Base-by-base conservation (phyloP, 2,797 vertebrate genomes). In the Rhinella marina region DNA sequence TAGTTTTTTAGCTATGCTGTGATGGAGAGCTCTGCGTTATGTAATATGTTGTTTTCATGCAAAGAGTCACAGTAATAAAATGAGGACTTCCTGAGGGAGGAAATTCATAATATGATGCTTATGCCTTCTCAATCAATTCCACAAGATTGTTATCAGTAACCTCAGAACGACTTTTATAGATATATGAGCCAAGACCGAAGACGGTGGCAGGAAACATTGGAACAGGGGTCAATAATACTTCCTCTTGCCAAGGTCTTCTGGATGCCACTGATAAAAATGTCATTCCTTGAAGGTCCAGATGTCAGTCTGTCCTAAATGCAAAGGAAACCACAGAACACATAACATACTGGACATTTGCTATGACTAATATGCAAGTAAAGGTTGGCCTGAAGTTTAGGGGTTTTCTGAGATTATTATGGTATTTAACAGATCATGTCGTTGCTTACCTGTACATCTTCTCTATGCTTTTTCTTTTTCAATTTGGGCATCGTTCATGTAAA, bases 191-290 rank as follows among this genome's bases (percentile, higher is more conserved):
- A 25, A 25, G 41, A 50, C 75, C 54, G 75, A 50, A 56, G 64
- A n/a, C 29, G 9, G 52, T 14, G 68, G 17, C 50, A 84, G 82
- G 72, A 32, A 57, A 84, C 23, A 10, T 57, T 57, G 56, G 32
- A 23, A 25, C 19, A n/a, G 50, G 29, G 56, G 41, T 77, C 73
- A 85, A 81, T 86, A 86, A 81, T 68, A 7, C 29, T 72, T 72
- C 27, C 52, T 25, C 27, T 50, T 13, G 14, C 27, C 78, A 81
- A 86, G 85, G 85, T 72, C 85, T 72, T 29, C 8, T 72, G 54
- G 81, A 81, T 81, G 54, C 9, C 48, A 32, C 25, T 68, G 48
- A 80, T 80, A 72, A 50, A 81, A 56, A 72, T 61, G 57, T 7
- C 50, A 16, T 72, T n/a, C 11, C 50, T 68, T 59, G 12, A 86